Percentiles rank a stretch among this genome's conserved stretches.
Evolutionary conservation across 2,797 vertebrate species (phyloP).

Genomic region (Cossypha heuglini): DNA sequence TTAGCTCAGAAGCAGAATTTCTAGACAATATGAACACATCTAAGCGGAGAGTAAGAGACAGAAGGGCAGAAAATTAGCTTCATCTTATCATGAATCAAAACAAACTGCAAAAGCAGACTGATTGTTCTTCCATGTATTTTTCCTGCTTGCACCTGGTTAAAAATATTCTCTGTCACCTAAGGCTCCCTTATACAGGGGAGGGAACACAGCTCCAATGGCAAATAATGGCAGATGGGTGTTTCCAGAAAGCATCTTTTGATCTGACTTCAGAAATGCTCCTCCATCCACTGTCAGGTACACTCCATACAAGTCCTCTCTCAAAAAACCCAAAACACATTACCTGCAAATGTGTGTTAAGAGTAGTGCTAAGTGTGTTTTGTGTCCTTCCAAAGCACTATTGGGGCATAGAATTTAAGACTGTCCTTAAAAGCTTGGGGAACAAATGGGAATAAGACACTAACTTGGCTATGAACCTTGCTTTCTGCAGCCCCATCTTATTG

Average conservation of each 20-base stretch:
- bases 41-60: not conserved
- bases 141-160: not conserved
- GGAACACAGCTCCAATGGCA: not conserved
- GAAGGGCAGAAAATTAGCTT: not conserved
- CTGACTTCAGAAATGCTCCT: not conserved
- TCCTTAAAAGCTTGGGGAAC: not conserved
- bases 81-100: not conserved
- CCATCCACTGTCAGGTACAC: not conserved
- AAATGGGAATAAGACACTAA: not conserved
- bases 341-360: not conserved
- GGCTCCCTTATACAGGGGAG: not conserved
- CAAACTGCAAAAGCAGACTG: not conserved
- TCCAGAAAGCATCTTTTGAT: not conserved
- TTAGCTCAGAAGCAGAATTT: not conserved
- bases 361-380: not conserved
- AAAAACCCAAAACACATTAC: not conserved
- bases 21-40: rapidly evolving
- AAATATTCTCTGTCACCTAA: not conserved
- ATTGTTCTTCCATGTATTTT: not conserved
- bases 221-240: not conserved
- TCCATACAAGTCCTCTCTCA: not conserved
- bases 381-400: not conserved
- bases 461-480: not conserved
- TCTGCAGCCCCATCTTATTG: rapidly evolving
- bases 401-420: not conserved